Evolutionary conservation across 2,797 vertebrate genomes (phyloP).

Genomic region (Helostoma temminkii): DNA sequence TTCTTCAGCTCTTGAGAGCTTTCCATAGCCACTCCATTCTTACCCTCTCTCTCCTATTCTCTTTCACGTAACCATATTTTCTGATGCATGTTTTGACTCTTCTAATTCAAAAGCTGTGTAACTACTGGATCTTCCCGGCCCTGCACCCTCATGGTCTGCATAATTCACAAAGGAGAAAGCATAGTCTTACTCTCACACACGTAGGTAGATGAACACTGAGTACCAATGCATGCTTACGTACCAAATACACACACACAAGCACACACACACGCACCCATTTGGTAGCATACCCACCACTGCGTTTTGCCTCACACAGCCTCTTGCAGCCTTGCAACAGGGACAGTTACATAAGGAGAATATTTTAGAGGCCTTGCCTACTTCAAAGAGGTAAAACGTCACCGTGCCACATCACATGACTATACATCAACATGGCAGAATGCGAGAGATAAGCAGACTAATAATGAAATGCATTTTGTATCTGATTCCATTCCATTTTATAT

Average conservation of each 20-base stretch:
- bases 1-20: constrained; percentile 9
- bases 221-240: constrained; percentile 45
- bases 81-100: constrained; percentile 45
- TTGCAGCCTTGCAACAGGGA: constrained; percentile 67
- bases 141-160: constrained; percentile 60
- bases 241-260: constrained; percentile 35
- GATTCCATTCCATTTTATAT: constrained; percentile 31
- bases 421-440: constrained; percentile 45
- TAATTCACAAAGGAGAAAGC: constrained; percentile 70
- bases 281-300: constrained; percentile 51
- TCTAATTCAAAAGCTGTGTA: constrained; percentile 76
- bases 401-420: constrained; percentile 63
- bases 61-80: constrained; percentile 40
- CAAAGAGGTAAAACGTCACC: constrained; percentile 75
- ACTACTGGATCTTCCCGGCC: constrained; percentile 43
- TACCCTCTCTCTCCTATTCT: constrained; percentile 30
- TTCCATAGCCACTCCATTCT: constrained; percentile 15
- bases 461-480: constrained; percentile 41
- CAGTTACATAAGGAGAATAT: constrained; percentile 85
- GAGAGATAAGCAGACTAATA: constrained; percentile 34
- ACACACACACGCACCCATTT: constrained; percentile 5
- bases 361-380: constrained; percentile 77
- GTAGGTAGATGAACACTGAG: constrained; percentile 28
- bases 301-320: constrained; percentile 63
- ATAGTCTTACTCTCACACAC: constrained; percentile 42